Percentiles rank a stretch among this genome's conserved stretches.
phyloP scores from a whole-genome alignment of 2,888 invertebrate species.

The Amaurobius ferox region DNA sequence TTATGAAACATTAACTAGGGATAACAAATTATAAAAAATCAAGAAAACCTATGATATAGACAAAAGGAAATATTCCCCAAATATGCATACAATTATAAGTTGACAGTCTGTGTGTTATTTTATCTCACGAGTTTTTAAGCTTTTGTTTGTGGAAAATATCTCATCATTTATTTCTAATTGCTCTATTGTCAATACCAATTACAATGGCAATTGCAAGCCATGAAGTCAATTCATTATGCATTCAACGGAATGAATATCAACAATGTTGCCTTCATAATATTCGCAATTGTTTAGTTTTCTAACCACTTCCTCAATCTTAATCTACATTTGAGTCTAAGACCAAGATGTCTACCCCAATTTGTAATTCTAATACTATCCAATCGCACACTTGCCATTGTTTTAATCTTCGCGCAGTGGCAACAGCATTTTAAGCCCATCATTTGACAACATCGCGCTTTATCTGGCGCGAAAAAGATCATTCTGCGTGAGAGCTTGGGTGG shows the following conservation, averaged over 20 bases:
- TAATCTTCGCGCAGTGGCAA: slow-evolving; percentile 28
- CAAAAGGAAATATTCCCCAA: no score
- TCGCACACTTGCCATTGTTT: slow-evolving; percentile 23
- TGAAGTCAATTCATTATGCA: not conserved
- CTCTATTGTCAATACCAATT: not conserved
- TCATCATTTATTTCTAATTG: not conserved
- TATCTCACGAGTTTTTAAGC: not conserved
- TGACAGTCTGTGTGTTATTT: not conserved
- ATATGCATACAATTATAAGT: no score
- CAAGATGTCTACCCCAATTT: not conserved
- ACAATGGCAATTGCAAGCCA: not conserved
- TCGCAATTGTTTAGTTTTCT: not conserved
- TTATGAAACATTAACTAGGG: no score
- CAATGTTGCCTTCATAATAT: not conserved
- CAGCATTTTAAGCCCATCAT: slow-evolving; percentile 11
- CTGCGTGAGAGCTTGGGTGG: slow-evolving; percentile 62
- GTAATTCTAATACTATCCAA: slow-evolving; percentile 35
- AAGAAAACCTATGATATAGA: no score
- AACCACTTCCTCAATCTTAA: not conserved
- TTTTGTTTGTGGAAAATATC: not conserved
- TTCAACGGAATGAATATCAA: not conserved
- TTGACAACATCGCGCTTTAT: slow-evolving; percentile 38
- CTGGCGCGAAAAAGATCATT: slow-evolving; percentile 51
- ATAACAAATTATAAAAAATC: no score
- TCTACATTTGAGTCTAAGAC: not conserved